Conservation (phyloP, 2,113 vertebrate genomes). For the Macquaria australasica region DNA sequence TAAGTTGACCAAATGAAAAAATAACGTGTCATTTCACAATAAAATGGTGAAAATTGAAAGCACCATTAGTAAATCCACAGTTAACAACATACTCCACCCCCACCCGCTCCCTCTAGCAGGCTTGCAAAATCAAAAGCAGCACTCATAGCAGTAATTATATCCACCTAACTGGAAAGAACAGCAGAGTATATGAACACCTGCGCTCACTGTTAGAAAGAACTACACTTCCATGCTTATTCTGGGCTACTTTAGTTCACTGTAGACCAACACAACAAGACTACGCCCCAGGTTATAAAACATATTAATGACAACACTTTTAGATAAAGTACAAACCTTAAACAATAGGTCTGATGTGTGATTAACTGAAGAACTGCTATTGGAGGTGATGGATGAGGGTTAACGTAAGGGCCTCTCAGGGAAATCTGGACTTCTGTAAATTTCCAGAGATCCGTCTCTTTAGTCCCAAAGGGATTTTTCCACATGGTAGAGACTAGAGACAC, state of each 20-base stretch:
- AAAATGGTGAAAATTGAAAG: neutral
- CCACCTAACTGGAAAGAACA: constrained; percentile 55
- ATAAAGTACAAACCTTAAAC: neutral
- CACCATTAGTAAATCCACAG: neutral
- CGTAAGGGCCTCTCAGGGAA: neutral
- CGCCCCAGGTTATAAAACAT: neutral
- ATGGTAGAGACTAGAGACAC: neutral
- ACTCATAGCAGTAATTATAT: constrained; percentile 23
- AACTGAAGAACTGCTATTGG: neutral
- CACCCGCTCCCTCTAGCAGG: neutral
- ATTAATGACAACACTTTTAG: neutral
- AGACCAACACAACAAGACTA: neutral
- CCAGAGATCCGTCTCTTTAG: neutral
- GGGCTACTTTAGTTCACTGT: constrained; percentile 10
- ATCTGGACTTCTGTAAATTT: constrained; percentile 21
- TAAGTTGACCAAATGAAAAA: neutral
- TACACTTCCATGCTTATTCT: neutral
- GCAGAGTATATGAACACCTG: constrained; percentile 51
- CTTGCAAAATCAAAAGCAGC: constrained; percentile 44
- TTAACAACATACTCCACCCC: neutral
- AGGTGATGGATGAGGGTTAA: constrained; percentile 29
- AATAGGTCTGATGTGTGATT: neutral
- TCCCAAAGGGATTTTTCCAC: constrained; percentile 11
- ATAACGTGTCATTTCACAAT: neutral
- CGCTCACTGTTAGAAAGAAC: constrained; percentile 34